Base-by-base conservation (phyloP, 2,797 vertebrate species). In the Rhinatrema bivittatum region DNA sequence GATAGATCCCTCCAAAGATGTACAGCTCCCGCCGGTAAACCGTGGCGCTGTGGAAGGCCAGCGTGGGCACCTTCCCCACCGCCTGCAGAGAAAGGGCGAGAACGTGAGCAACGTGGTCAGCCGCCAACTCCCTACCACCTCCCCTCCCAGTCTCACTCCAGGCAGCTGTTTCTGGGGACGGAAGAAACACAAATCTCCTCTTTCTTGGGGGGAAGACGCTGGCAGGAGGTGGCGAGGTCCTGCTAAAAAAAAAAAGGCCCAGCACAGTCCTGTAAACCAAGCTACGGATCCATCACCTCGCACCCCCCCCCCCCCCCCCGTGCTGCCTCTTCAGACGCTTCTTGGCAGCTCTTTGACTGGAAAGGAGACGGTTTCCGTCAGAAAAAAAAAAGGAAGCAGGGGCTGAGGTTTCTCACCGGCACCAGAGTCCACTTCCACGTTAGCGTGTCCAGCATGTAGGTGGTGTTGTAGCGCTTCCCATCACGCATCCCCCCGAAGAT, bases 1-100 rank as follows among this genome's bases (percentile, higher is more conserved):
- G 74, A 21, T 74, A 79, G 42, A 87, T 51, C 5, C 91, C 92
- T 13, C 91, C 92, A 2, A 95, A 95, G 14, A 94, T 79, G 64
- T 88, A 93, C 15, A 94, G 86, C 62, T 95, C 92, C 24, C 79
- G 84, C 53, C 68, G 87, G 60, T 89, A 94, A 60, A 94, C 76
- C 10, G 47, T 69, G 31, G 90, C 86, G 20, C 82, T 91, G 59
- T 95, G 91, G 56, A 90, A 84, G 0, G 78, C 74, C 53, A 94
- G 62, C 15, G 63, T 63, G 2, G 91, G 91, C 30, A 91, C 56
- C 18, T 68, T 89, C 10, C 91, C 91, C 67, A 77, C 87, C 3
- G 88, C 84, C 91, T 95, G 49, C 29, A 14, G 12, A 7, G 10
- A 11, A n/a, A 6, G 30, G 9, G 4, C 19, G 20, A 23, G 14